Evolutionary conservation across 2,888 invertebrate genomes (phyloP).

Genomic region (Mystacides longicornis): DNA sequence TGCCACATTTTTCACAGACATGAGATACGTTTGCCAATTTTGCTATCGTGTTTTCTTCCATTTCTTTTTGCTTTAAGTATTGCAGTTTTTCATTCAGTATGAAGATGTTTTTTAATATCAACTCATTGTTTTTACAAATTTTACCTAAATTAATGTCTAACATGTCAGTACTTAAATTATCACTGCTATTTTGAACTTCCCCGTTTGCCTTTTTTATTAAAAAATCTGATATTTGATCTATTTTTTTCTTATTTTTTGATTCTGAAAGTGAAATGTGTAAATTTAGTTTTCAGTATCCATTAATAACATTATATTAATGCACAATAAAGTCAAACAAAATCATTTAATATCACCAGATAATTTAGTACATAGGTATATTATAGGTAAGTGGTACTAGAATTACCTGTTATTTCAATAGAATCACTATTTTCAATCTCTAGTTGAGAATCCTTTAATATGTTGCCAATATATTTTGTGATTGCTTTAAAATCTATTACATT

Average conservation of each 20-base stretch:
- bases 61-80: conserved; percentile 44
- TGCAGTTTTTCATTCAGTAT: conserved; percentile 42
- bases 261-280: not conserved
- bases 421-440: not conserved
- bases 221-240: conserved; percentile 15
- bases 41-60: conserved; percentile 35
- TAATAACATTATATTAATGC: no score
- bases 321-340: no score
- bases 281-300: no score
- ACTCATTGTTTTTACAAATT: conserved; percentile 44
- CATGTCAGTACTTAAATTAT: conserved; percentile 2
- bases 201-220: conserved; percentile 11
- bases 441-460: not conserved
- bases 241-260: conserved; percentile 12
- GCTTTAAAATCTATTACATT: not conserved
- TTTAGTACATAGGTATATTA: no score
- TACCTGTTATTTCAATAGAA: not conserved
- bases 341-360: no score
- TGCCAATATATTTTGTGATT: not conserved
- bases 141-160: conserved; percentile 42
- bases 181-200: not conserved
- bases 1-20: conserved; percentile 42
- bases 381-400: not conserved
- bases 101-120: conserved; percentile 45
- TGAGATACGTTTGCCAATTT: conserved; percentile 36